Base-by-base conservation (phyloP, 2,113 vertebrate species). In the Prinia subflava region DNA sequence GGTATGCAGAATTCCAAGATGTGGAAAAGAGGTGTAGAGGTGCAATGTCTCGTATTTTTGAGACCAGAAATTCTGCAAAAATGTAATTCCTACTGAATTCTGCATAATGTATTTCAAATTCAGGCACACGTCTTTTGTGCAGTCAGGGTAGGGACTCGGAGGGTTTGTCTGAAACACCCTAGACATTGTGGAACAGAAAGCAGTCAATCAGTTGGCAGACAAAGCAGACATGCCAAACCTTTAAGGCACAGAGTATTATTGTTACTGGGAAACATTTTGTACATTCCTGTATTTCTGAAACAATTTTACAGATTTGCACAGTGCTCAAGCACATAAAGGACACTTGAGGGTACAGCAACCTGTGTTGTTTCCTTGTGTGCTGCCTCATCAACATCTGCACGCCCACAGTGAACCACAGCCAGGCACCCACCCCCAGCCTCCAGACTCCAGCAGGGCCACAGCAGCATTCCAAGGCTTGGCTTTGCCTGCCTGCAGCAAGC, bases 381-480 rank as follows among this genome's bases (percentile, higher is more conserved):
- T 69, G 25, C n/a, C 57, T 83, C 65, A 33, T 33, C 31, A 6
- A 1, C 13, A 33, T 7, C 23, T 0, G 2, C 19, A 41, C 0
- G 0, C 33, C 35, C 39, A 27, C 4, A 1, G 8, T 1, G 31
- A 73, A 18, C 37, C 30, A 42, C 37, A 2, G 35, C 5, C 55
- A 28, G 42, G 17, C 31, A 62, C 30, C 39, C n/a, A 57, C 2
- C 30, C 18, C 24, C 33, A 5, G 16, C 7, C 65, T 64, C 82
- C 62, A 59, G n/a, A 44, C 50, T 25, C 24, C 12, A 76, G 64
- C 24, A 44, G 52, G n/a, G 39, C 28, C 82, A 49, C 84, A 96
- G 41, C 83, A 88, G 6, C 64, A 13, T 60, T 74, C 76, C 53
- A 73, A 67, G 42, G 35, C 22, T 78, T 65, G 46, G 39, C 67